These are phyloP conservation scores for Neosilurus hyrtlii DNA, from an alignment of 2,797 vertebrate genomes.

Conservation along the genomic window DNA sequence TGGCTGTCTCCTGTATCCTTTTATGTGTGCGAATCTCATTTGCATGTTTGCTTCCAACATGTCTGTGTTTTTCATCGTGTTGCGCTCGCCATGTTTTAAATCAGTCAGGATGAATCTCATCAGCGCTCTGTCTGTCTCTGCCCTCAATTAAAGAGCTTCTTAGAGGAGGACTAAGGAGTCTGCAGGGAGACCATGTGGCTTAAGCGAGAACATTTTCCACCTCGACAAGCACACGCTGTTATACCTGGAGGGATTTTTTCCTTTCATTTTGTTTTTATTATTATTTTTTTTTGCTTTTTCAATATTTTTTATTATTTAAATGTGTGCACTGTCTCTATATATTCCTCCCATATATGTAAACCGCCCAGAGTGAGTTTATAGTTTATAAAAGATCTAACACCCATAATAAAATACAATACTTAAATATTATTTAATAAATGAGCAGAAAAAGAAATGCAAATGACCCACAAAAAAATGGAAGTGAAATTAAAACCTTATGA, in stretches of 20 bases:
- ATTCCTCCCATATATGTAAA: too few species aligned
- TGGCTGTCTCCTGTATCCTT: neutral
- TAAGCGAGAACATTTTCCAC: neutral
- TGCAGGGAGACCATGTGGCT: neutral
- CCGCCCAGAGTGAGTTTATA: neutral
- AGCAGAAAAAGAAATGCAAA: neutral
- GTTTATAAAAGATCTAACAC: neutral
- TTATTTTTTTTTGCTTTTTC: neutral
- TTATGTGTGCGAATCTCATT: neutral
- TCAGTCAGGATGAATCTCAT: constrained; percentile 6
- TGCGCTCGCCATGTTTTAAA: neutral
- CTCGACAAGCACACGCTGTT: neutral
- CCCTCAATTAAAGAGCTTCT: constrained; percentile 1
- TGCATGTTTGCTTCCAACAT: neutral
- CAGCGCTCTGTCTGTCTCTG: neutral
- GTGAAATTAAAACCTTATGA: neutral
- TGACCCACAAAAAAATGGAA: neutral
- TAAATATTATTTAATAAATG: neutral
- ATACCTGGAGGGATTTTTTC: neutral
- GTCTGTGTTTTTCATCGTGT: neutral
- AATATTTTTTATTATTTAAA: neutral
- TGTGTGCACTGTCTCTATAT: neutral
- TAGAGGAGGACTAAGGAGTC: neutral
- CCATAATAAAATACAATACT: neutral
- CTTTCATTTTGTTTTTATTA: neutral